Evolutionary conservation across 2,888 invertebrate species (phyloP).

Genomic region (Lithodes maja): DNA sequence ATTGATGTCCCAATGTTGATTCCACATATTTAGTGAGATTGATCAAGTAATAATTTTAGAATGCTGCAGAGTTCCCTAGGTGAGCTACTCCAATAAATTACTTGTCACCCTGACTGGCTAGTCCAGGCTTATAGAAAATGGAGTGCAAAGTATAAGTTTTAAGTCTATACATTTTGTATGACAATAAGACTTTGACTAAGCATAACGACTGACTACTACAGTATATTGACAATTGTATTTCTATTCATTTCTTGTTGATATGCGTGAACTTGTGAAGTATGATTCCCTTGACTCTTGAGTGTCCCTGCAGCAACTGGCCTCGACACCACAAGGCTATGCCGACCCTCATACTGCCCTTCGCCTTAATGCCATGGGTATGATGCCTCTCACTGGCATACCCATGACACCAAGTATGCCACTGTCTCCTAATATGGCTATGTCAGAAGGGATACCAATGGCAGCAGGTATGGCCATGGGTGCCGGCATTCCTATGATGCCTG

Average conservation of each 20-base stretch:
- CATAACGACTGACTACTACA: too few relatives aligned
- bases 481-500: conserved; percentile 20
- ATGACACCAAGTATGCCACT: conserved; percentile 39
- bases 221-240: background rate
- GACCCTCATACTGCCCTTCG: conserved; percentile 55
- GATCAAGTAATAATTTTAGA: too few relatives aligned
- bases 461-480: conserved; percentile 27
- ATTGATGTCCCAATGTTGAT: too few relatives aligned
- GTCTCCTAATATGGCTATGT: conserved; percentile 16
- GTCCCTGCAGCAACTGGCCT: conserved; percentile 59
- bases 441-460: conserved; percentile 42
- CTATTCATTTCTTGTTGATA: conserved; percentile 1
- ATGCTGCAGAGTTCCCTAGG: too few relatives aligned
- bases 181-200: too few relatives aligned
- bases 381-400: conserved; percentile 48
- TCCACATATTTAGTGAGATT: too few relatives aligned
- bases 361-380: conserved; percentile 54
- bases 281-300: conserved; percentile 14
- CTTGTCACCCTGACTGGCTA: too few relatives aligned
- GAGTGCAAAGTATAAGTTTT: too few relatives aligned
- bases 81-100: too few relatives aligned
- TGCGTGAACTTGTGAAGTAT: conserved; percentile 23
- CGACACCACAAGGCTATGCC: conserved; percentile 44
- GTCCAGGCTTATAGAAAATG: too few relatives aligned
- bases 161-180: too few relatives aligned